phyloP scores from a whole-genome alignment of 2,888 invertebrate genomes.

The Tinea pellionella region DNA sequence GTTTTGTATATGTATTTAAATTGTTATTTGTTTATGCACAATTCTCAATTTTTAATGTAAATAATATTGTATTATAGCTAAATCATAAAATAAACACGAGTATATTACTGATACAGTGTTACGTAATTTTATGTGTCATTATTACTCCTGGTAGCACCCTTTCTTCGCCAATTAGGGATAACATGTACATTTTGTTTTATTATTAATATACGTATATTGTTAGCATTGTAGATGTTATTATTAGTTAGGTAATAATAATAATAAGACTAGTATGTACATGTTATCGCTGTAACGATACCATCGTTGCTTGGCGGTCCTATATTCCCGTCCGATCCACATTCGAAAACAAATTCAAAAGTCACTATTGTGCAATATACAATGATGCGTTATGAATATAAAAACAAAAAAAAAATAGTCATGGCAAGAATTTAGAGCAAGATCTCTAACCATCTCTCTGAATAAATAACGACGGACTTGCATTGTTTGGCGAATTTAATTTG shows the following conservation, averaged over 20 bases:
- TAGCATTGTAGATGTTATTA: not conserved
- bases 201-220: conserved; percentile 16
- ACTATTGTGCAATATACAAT: no score
- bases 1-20: conserved; percentile 69
- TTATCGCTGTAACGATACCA: conserved; percentile 46
- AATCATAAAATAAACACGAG: conserved; percentile 70
- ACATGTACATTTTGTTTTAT: conserved; percentile 48
- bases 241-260: not conserved
- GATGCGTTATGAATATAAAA: no score
- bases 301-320: conserved; percentile 49
- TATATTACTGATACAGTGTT: conserved; percentile 69
- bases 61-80: conserved; percentile 71
- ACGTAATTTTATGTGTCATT: conserved; percentile 58
- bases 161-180: conserved; percentile 67
- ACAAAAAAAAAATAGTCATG: no score
- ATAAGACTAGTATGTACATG: conserved; percentile 42
- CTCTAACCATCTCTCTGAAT: no score
- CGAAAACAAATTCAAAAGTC: no score
- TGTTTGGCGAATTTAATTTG: no score
- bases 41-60: conserved; percentile 71
- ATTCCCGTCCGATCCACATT: conserved; percentile 22
- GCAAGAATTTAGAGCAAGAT: no score
- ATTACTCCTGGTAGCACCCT: conserved; percentile 72
- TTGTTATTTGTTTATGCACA: conserved; percentile 72
- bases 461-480: no score